These are phyloP conservation scores for Helicorthomorpha holstii DNA, from an alignment of 1,140 invertebrate species.

Conservation along the genomic window DNA sequence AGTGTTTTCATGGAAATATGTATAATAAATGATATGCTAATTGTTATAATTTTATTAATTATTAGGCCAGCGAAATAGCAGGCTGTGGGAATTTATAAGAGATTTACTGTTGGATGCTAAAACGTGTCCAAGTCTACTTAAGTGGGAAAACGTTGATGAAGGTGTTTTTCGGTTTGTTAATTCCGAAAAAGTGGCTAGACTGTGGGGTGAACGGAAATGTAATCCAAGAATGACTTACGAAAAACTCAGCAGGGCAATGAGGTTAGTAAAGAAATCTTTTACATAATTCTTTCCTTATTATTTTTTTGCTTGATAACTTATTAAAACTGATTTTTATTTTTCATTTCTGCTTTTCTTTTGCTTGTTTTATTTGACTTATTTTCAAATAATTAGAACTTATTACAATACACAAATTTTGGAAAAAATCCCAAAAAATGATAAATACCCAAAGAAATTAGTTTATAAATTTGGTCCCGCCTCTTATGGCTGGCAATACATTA, in stretches of 20 bases:
- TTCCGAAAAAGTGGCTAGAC: slow-evolving; percentile 69
- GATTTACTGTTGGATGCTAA: slow-evolving; percentile 53
- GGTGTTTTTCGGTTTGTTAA: slow-evolving; percentile 78
- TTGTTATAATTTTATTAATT: no score
- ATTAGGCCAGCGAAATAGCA: slow-evolving; percentile 19
- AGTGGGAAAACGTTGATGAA: slow-evolving; percentile 70
- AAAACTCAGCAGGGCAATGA: slow-evolving; percentile 81
- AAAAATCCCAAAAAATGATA: slow-evolving; percentile 31
- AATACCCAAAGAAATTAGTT: slow-evolving; percentile 34
- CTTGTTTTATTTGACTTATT: not conserved
- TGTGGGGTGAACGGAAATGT: slow-evolving; percentile 55
- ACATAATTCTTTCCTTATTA: not conserved
- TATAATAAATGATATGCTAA: no score
- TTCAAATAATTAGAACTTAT: slow-evolving; percentile 26
- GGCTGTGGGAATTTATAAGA: slow-evolving; percentile 62
- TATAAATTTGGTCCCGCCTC: slow-evolving; percentile 31
- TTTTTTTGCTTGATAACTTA: no score
- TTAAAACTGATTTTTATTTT: not conserved
- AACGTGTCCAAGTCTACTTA: slow-evolving; percentile 60
- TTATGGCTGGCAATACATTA: slow-evolving; percentile 3
- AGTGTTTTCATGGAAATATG: no score
- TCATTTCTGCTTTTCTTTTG: not conserved
- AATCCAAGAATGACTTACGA: slow-evolving; percentile 87
- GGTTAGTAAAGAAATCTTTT: slow-evolving; percentile 31
- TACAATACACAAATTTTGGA: slow-evolving; percentile 30